These are phyloP conservation scores for Neoscelio sp. DNA, from an alignment of 2,888 invertebrate genomes.

Conservation along the genomic window DNA sequence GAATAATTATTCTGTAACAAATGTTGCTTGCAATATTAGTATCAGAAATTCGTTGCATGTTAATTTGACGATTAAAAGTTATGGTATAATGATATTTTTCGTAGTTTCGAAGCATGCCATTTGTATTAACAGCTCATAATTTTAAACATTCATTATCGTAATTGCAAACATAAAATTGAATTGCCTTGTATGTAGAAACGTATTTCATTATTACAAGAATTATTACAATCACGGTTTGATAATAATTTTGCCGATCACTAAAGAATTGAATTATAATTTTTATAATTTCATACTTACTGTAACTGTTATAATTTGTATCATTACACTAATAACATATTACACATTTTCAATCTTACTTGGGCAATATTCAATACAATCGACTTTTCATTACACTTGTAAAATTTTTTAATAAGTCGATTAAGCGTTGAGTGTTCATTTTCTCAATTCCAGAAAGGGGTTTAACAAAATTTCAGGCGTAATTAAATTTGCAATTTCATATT, in stretches of 20 bases:
- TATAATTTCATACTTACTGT: too few species aligned
- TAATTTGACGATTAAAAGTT: too few species aligned
- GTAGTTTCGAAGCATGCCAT: too few species aligned
- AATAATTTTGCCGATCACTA: background rate
- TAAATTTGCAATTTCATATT: background rate
- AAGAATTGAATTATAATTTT: background rate
- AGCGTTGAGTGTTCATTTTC: background rate
- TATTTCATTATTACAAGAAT: background rate
- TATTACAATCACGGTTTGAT: background rate
- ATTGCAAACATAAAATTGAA: background rate
- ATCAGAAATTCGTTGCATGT: too few species aligned
- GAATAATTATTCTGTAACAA: too few species aligned
- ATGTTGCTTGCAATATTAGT: too few species aligned
- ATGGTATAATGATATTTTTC: too few species aligned
- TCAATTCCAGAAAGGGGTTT: background rate
- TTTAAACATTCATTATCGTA: background rate
- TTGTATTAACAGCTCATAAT: too few species aligned
- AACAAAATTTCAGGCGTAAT: constrained; percentile 1
- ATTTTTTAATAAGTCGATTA: constrained; percentile 3
- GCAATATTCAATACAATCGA: too few species aligned
- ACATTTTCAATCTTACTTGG: too few species aligned
- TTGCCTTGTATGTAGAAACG: background rate
- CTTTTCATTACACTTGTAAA: background rate
- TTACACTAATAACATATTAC: background rate
- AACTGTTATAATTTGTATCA: too few species aligned